Evolutionary conservation across 2,888 invertebrate genomes (phyloP).

Genomic region (Hedya salicella): DNA sequence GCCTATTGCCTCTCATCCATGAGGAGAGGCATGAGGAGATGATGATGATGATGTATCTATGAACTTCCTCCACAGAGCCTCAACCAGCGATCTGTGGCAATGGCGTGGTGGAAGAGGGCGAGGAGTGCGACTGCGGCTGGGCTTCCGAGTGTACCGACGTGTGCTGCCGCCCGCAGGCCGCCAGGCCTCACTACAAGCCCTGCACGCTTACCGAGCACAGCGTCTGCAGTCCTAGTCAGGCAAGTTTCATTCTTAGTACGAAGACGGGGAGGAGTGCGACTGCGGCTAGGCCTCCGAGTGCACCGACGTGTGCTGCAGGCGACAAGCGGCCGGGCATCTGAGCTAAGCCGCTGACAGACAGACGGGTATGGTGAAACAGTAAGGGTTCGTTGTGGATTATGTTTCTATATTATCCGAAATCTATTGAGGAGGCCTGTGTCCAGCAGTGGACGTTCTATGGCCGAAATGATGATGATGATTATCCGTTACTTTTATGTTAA

Average conservation of each 20-base stretch:
- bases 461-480: too few relatives aligned
- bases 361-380: too few relatives aligned
- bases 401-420: too few relatives aligned
- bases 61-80: slow-evolving; percentile 86
- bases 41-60: too few relatives aligned
- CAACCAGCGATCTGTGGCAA: slow-evolving; percentile 98
- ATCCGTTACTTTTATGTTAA: too few relatives aligned
- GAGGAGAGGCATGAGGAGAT: too few relatives aligned
- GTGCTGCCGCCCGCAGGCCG: slow-evolving; percentile 96
- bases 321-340: slow-evolving; percentile 93
- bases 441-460: too few relatives aligned
- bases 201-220: slow-evolving; percentile 93
- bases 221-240: slow-evolving; percentile 93
- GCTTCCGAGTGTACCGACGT: slow-evolving; percentile 97
- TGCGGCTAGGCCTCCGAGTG: slow-evolving; percentile 99
- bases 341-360: too few relatives aligned
- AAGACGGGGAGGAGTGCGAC: slow-evolving; percentile 95
- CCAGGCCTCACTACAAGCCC: slow-evolving; percentile 93
- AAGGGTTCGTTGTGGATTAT: too few relatives aligned
- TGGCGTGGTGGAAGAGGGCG: slow-evolving; percentile 97
- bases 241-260: slow-evolving; percentile 54
- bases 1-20: too few relatives aligned
- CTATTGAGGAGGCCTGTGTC: too few relatives aligned
- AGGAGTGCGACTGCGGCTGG: slow-evolving; percentile 99
- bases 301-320: slow-evolving; percentile 96